phyloP scores from a whole-genome alignment of 2,888 invertebrate species.

The Drosophila buzzatii region DNA sequence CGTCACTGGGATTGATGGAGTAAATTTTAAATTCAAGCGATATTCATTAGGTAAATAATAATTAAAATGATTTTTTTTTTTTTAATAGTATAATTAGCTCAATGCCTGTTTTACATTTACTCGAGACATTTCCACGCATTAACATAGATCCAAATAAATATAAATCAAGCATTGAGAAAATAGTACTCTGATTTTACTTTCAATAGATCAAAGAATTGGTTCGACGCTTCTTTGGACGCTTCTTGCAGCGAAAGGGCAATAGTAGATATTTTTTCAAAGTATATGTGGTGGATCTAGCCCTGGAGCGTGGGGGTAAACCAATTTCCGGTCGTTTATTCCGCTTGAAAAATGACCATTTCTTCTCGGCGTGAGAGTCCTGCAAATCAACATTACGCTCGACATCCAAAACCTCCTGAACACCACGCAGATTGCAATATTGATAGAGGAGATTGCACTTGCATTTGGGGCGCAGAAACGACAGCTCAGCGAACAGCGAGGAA shows the following conservation, averaged over 20 bases:
- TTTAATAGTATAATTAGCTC: background rate
- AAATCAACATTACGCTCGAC: background rate
- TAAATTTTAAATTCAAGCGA: background rate
- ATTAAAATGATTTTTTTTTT: background rate
- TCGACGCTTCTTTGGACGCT: background rate
- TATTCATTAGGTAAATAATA: background rate
- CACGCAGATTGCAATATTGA: conserved; percentile 43
- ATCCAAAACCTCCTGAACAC: conserved; percentile 30
- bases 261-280: background rate
- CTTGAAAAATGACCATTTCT: background rate
- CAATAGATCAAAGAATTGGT: too few relatives aligned
- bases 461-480: conserved; percentile 18
- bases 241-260: background rate
- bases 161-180: conserved; percentile 3
- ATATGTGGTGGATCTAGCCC: background rate
- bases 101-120: conserved; percentile 8
- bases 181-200: background rate
- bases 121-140: background rate
- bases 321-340: accelerated
- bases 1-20: background rate
- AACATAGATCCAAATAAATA: background rate
- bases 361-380: too few relatives aligned
- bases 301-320: background rate
- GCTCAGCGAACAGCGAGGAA: conserved; percentile 33
- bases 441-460: conserved; percentile 47